Percentiles rank a stretch among this genome's conserved stretches.
These are phyloP conservation scores for Ciconia maguari DNA, from an alignment of 2,113 vertebrate species.

Conservation along the genomic window DNA sequence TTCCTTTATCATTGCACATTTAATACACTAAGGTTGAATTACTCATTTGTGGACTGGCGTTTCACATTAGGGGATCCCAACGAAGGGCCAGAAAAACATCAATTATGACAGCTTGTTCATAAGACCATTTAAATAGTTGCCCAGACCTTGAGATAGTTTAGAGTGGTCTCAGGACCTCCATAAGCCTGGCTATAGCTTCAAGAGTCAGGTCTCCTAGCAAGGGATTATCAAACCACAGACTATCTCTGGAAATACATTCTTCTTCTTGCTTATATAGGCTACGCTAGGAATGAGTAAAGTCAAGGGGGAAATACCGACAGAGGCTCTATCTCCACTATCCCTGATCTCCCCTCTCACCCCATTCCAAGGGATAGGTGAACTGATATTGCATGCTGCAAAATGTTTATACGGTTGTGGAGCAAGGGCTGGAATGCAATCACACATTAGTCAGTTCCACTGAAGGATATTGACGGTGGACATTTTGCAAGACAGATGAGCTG, in stretches of 20 bases:
- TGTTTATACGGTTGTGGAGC: background rate
- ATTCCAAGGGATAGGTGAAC: background rate
- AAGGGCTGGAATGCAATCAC: background rate
- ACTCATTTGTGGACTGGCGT: background rate
- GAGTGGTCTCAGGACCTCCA: background rate
- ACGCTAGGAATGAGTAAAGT: background rate
- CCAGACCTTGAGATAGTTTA: background rate
- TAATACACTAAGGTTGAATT: background rate
- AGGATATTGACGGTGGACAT: background rate
- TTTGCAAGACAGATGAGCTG: background rate
- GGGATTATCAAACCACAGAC: background rate
- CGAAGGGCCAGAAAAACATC: background rate
- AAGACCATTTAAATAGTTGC: background rate
- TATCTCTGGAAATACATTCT: background rate
- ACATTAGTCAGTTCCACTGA: background rate
- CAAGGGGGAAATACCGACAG: background rate
- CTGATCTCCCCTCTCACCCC: background rate
- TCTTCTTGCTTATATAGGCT: background rate
- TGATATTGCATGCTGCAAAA: background rate
- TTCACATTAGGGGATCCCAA: background rate
- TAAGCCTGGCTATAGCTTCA: background rate
- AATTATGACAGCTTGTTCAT: background rate
- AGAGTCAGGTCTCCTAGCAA: background rate
- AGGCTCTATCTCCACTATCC: background rate
- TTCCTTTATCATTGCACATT: background rate